Evolutionary conservation across 2,888 invertebrate genomes (phyloP).

Genomic region (Xanthia icteritia): DNA sequence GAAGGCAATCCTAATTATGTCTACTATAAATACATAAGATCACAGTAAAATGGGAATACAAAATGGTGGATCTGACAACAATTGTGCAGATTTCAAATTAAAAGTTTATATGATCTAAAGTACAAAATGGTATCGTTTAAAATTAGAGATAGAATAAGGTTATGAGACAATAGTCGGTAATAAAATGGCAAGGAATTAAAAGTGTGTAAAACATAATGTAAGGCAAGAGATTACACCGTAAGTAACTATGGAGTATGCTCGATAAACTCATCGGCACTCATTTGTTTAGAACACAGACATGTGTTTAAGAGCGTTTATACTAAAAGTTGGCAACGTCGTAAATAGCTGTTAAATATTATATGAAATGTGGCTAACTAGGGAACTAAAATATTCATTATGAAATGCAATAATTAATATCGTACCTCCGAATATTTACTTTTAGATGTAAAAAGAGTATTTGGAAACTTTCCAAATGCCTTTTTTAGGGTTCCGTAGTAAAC

Average conservation of each 20-base stretch:
- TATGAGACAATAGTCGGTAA: background rate
- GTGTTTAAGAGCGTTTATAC: background rate
- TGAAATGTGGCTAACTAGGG: too few relatives aligned
- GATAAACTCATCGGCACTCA: slow-evolving; percentile 29
- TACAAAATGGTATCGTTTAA: slow-evolving; percentile 14
- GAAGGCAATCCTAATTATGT: slow-evolving; percentile 62
- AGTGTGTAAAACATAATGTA: slow-evolving; percentile 29
- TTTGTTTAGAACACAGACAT: slow-evolving; percentile 39
- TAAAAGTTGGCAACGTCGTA: too few relatives aligned
- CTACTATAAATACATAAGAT: slow-evolving; percentile 65
- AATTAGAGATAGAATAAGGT: slow-evolving; percentile 8
- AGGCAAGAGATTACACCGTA: slow-evolving; percentile 47
- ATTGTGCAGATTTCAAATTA: slow-evolving; percentile 37
- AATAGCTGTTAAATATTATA: too few relatives aligned
- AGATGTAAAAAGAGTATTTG: too few relatives aligned
- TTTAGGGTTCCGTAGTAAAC: too few relatives aligned
- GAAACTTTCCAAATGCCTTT: too few relatives aligned
- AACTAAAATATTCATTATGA: too few relatives aligned
- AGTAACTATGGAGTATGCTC: slow-evolving; percentile 21
- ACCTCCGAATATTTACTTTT: too few relatives aligned
- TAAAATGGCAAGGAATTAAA: slow-evolving; percentile 33
- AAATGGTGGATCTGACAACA: slow-evolving; percentile 54
- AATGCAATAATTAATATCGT: too few relatives aligned
- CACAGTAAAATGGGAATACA: slow-evolving; percentile 68
- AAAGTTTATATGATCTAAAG: slow-evolving; percentile 2